These are phyloP conservation scores for Matsumurasca onukii DNA, from an alignment of 1,140 invertebrate species.

Conservation along the genomic window DNA sequence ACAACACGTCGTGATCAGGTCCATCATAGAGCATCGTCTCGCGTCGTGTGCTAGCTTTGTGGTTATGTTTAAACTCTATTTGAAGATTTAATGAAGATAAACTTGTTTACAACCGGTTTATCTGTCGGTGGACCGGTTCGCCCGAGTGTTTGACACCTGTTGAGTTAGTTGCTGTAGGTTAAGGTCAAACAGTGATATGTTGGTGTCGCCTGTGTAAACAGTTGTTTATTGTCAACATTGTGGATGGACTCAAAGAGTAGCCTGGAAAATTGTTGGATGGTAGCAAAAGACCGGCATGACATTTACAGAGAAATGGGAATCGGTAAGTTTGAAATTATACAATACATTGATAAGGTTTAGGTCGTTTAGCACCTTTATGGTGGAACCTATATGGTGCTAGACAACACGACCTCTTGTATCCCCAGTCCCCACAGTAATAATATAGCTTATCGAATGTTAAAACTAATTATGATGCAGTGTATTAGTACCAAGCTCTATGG, in stretches of 20 bases:
- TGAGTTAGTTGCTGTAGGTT: not conserved
- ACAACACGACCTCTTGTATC: no score
- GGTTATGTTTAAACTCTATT: not conserved
- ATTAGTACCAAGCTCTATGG: no score
- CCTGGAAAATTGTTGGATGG: constrained; percentile 1
- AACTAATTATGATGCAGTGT: no score
- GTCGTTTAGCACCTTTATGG: no score
- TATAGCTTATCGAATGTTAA: no score
- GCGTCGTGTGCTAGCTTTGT: no score
- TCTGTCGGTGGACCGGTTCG: not conserved
- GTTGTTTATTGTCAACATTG: not conserved
- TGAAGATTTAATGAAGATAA: no score
- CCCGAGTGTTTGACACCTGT: not conserved
- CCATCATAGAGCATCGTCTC: no score
- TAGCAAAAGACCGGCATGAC: constrained; percentile 19
- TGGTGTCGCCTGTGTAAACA: not conserved
- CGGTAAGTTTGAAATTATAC: no score
- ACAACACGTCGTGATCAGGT: not conserved
- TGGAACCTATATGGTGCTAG: no score
- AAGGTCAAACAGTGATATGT: not conserved
- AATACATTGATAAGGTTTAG: no score
- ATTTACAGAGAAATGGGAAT: constrained; percentile 22
- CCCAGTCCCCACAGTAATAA: no score
- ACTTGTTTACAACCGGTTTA: not conserved
- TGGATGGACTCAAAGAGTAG: constrained; percentile 1